Base-by-base conservation (phyloP, 2,888 invertebrate genomes). In the Lingula anatina region DNA sequence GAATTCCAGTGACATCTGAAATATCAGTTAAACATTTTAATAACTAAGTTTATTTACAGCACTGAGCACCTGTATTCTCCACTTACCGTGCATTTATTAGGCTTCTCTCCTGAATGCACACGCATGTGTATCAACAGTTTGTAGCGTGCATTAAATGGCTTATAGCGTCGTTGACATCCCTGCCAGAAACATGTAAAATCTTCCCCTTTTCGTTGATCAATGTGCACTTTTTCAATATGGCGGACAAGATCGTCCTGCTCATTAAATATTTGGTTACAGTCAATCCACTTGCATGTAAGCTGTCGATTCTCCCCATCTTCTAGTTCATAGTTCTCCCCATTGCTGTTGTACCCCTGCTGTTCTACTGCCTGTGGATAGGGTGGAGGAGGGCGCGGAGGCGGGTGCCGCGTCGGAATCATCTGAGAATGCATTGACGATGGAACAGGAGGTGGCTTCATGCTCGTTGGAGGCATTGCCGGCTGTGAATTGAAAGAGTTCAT, bases 101-200 rank as follows among this genome's bases (percentile, higher is more conserved):
- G 76, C 50, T 72, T 73, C 52, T 76, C 76, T 36, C 76, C 76
- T 7, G 73, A 72, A 51, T 76, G 76, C 5, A 75, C 74, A 26
- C 76, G 51, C 76, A 76, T 76, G 59, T 76, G 76, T 25, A 76
- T 76, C 26, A 76, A 64, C 21, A 76, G 67, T 53, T 76, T 76
- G 62, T 76, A 76, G 46, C 76, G 59, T 20, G 76, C 76, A 56
- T 76, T 76, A 59, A 76, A 76, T 20, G 75, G 72, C 50, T 73
- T 71, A 50, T 68, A 67, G 35, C 68, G 60, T 2, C 76, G 62
- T 52, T 63, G 65, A 54, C 76, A 76, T 9, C 67, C 71, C 5
- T 65, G 57, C 76, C 76, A 76, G 62, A 70, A 76, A 57, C 76
- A 76, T 2, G 75, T 73, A 53, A 74, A 76, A 48, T 76, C 75